A percentile compares a stretch with the other conserved stretches of the same genome.
phyloP scores from a whole-genome alignment of 2,113 vertebrate genomes.

The Oenanthe melanoleuca region DNA sequence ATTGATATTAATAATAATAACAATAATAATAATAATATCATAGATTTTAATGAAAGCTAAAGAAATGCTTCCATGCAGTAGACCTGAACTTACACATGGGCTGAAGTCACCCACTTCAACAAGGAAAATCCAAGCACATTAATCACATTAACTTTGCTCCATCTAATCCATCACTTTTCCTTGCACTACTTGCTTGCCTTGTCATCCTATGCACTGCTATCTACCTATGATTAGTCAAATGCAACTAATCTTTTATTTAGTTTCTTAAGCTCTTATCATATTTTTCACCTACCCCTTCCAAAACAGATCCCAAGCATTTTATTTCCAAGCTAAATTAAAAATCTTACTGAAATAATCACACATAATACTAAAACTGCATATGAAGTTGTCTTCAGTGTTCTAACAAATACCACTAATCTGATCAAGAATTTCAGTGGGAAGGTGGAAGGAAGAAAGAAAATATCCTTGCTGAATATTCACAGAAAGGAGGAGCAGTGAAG shows the following conservation, averaged over 20 bases:
- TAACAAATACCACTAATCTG: background rate
- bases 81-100: background rate
- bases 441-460: background rate
- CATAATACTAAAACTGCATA: background rate
- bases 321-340: background rate
- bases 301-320: background rate
- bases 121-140: constrained; percentile 36
- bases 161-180: constrained; percentile 55
- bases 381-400: background rate
- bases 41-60: background rate
- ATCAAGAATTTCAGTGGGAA: background rate
- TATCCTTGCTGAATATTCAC: background rate
- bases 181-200: constrained; percentile 9
- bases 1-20: background rate
- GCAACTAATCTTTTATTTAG: constrained; percentile 53
- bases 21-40: background rate
- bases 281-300: background rate
- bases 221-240: constrained; percentile 55
- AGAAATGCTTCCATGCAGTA: background rate
- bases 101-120: constrained; percentile 26
- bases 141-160: constrained; percentile 60
- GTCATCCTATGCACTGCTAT: background rate
- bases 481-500: background rate
- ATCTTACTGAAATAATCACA: background rate
- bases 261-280: background rate